phyloP scores from a whole-genome alignment of 2,888 invertebrate genomes.

The Marronus borbonicus region DNA sequence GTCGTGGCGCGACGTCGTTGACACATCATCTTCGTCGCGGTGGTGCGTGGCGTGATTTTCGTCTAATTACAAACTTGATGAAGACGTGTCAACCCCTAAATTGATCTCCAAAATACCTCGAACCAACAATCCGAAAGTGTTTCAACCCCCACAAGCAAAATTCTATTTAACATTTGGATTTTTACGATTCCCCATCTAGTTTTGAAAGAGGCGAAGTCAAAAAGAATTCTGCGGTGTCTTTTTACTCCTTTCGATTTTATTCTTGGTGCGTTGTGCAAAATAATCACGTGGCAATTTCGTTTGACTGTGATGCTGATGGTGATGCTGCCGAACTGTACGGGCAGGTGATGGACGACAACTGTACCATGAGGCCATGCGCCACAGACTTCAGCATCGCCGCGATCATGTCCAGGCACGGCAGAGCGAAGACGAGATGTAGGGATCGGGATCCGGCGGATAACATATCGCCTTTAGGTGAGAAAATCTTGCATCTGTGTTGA shows the following conservation, averaged over 20 bases:
- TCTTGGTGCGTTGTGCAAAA: conserved; percentile 20
- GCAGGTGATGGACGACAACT: conserved; percentile 76
- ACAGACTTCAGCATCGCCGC: conserved; percentile 97
- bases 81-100: too few relatives aligned
- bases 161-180: too few relatives aligned
- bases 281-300: neutral
- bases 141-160: too few relatives aligned
- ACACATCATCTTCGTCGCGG: neutral
- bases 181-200: too few relatives aligned
- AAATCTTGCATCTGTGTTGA: neutral
- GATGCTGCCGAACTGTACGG: conserved; percentile 47
- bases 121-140: too few relatives aligned
- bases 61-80: too few relatives aligned
- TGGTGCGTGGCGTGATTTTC: neutral
- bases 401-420: conserved; percentile 88
- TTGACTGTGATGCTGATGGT: conserved; percentile 56
- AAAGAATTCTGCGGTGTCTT: neutral
- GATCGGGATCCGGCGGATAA: conserved; percentile 65
- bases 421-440: conserved; percentile 74
- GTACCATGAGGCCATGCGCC: conserved; percentile 84
- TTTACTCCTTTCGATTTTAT: conserved; percentile 3
- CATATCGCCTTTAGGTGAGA: conserved; percentile 69
- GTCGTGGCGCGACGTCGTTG: conserved; percentile 51
- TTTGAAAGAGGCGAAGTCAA: too few relatives aligned
- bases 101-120: too few relatives aligned